phyloP scores from a whole-genome alignment of 2,797 vertebrate species.

The Setipinna tenuifilis region DNA sequence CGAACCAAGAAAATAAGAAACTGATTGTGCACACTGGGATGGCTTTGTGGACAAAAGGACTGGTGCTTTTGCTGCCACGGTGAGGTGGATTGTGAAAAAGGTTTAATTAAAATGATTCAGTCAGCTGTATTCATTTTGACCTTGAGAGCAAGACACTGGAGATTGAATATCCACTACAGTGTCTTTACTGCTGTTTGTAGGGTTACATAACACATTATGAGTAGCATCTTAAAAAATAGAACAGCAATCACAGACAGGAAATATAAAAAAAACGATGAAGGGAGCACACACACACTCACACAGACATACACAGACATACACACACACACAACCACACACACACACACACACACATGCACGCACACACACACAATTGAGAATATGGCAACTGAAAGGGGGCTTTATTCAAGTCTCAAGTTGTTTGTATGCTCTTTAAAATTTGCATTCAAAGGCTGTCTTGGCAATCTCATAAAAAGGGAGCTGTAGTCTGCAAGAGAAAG shows the following conservation, averaged over 20 bases:
- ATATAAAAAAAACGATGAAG: background rate
- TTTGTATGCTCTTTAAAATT: background rate
- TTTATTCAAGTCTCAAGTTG: constrained; percentile 2
- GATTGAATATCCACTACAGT: background rate
- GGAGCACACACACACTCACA: constrained; percentile 25
- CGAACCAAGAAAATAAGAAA: background rate
- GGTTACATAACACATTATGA: background rate
- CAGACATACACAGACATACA: constrained; percentile 45
- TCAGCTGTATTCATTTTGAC: background rate
- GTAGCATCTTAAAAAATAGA: background rate
- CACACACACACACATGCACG: no score
- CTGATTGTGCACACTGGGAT: background rate
- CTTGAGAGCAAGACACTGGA: background rate
- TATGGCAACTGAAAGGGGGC: background rate
- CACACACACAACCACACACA: no score
- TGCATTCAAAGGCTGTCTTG: constrained; percentile 5
- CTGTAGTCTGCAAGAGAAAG: background rate
- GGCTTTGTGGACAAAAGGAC: background rate
- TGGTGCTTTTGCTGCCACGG: background rate
- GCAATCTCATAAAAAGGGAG: background rate
- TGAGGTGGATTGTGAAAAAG: background rate
- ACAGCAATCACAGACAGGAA: background rate
- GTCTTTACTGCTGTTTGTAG: background rate
- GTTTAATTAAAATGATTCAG: background rate
- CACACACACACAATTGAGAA: constrained; percentile 40